Base-by-base conservation (phyloP, 2,888 invertebrate genomes). In the Tetheella fluctuosa region DNA sequence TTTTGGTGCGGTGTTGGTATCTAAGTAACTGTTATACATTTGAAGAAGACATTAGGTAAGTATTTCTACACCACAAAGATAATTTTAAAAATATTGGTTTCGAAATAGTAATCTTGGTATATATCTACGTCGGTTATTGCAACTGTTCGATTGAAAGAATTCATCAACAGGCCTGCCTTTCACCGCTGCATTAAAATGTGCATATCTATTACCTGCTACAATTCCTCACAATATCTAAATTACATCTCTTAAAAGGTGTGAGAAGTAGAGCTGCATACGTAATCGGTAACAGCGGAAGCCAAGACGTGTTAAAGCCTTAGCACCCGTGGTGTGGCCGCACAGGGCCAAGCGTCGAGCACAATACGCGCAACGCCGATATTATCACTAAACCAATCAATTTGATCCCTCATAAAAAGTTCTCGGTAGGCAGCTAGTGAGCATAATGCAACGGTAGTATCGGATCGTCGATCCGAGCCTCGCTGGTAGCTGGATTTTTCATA, bases 341-440 rank as follows among this genome's bases (percentile, higher is more conserved):
- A 67, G 61, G 68, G 64, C 68, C 67, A 13, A 60, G 67, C 63
- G 63, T 65, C 63, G 71, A 69, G 73, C 73, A 89, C 86, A 88
- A 90, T 87, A 82, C 85, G 79, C 81, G 78, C 83, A 80, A 81
- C 84, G 83, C 78, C 76, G 92, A 93, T 93, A 86, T 84, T 91
- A 93, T 93, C 93, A 81, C 80, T 82, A 82, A 89, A 90, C 92
- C 91, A 91, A 93, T 93, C 93, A 92, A 93, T 93, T 93, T 91
- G 90, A 92, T 91, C 90, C 90, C 90, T 89, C 90, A 89, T 91
- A 93, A 92, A 91, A 93, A 91, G 86, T 86, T 88, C 89, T 88
- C 85, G 82, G 91, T 81, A 86, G 85, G 87, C 85, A 86, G 86
- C 86, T 83, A 85, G 86, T 80, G 79, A 80, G 86, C 81, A 90